Evolutionary conservation across 1,140 invertebrate genomes (phyloP).

Genomic region (Caenorhabditis inopinata): DNA sequence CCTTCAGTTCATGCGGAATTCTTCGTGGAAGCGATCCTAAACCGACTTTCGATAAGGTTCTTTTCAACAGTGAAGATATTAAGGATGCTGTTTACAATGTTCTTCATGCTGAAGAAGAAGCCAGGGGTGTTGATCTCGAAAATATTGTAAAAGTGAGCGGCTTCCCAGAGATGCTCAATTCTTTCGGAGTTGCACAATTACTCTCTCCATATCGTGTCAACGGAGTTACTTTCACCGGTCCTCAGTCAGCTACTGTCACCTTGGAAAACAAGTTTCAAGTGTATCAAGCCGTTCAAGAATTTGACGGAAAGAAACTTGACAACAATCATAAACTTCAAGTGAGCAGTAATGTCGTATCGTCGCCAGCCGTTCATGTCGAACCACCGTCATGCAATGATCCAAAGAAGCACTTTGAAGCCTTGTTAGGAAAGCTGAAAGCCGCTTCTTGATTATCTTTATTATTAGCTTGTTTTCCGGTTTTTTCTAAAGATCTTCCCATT

Average conservation of each 20-base stretch:
- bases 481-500: background rate
- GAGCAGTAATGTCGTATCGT: background rate
- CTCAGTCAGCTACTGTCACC: slow-evolving; percentile 12
- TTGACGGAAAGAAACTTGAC: slow-evolving; percentile 33
- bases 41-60: slow-evolving; percentile 14
- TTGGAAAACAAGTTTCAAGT: slow-evolving; percentile 45
- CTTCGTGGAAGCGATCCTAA: background rate
- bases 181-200: slow-evolving; percentile 39
- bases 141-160: slow-evolving; percentile 34
- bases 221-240: background rate
- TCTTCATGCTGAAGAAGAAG: slow-evolving; percentile 37
- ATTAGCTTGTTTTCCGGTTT: background rate
- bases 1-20: slow-evolving; percentile 8
- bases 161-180: slow-evolving; percentile 32
- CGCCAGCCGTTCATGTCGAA: background rate
- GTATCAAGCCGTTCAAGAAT: slow-evolving; percentile 28
- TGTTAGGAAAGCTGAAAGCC: background rate
- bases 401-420: background rate
- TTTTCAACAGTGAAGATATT: slow-evolving; percentile 19
- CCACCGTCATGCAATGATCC: background rate
- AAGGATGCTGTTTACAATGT: slow-evolving; percentile 32
- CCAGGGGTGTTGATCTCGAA: background rate
- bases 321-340: slow-evolving; percentile 20
- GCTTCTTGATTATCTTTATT: background rate
- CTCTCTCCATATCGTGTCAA: slow-evolving; percentile 34